Evolutionary conservation across 2,113 vertebrate genomes (phyloP).

Genomic region (Nipponia nippon): DNA sequence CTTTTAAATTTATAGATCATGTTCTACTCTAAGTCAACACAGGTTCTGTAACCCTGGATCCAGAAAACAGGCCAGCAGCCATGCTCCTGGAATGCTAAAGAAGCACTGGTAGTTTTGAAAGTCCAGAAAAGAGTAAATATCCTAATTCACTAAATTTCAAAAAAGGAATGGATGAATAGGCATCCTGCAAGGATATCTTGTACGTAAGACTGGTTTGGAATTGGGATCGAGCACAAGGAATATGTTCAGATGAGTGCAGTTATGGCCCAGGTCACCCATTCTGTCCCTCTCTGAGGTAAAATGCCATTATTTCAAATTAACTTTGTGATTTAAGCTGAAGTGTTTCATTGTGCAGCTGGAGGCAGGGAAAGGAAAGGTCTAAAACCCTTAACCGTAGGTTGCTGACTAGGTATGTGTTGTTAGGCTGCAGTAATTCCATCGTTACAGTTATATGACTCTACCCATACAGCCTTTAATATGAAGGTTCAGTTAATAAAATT

Average conservation of each 20-base stretch:
- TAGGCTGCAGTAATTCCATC: background rate
- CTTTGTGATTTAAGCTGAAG: background rate
- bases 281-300: background rate
- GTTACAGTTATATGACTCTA: background rate
- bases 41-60: background rate
- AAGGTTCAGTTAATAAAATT: background rate
- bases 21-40: background rate
- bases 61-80: background rate
- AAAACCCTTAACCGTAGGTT: background rate
- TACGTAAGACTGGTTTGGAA: background rate
- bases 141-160: background rate
- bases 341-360: background rate
- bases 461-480: background rate
- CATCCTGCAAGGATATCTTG: background rate
- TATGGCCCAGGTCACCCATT: background rate
- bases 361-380: background rate
- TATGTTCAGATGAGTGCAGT: background rate
- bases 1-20: background rate
- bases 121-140: background rate
- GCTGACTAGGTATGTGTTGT: background rate
- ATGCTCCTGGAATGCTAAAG: background rate
- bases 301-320: background rate
- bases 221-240: background rate
- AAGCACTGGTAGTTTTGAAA: background rate
- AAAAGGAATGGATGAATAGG: background rate